Evolutionary conservation across 2,888 invertebrate genomes (phyloP), one percentile per base, ranked within the genome.

Genomic region (Agonopterix arenella): DNA sequence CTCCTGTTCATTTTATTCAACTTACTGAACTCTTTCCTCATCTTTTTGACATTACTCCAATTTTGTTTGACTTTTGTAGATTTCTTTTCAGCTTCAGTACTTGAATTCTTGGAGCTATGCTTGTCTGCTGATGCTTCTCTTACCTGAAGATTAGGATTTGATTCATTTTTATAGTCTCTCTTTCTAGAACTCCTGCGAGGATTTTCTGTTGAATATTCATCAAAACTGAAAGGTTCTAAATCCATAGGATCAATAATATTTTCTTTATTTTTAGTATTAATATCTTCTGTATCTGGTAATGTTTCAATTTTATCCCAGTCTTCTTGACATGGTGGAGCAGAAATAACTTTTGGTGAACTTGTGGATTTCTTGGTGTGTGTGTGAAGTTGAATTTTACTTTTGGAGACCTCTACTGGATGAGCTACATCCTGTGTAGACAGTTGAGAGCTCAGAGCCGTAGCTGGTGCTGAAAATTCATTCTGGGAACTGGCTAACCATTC

Each of bases 271-370:
- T 62, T 66, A 10, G 44, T 2, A n/a, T 48, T 55, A 59, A 56
- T 54, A 44, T 66, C 65, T 56, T 80, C 78, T 51, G 65, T 57
- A 48, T 80, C 79, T 45, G 77, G 71, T 52, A 85, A 58, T 49
- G 56, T 56, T 66, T 88, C 86, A 59, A 89, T 88, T 67, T 81
- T 83, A 54, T 88, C 85, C 85, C 83, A 86, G 62, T 85, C 84
- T 62, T 79, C 76, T 69, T 86, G 84, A 49, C 72, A 61, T 54
- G 64, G 62, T 52, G 68, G 64, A 3, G 68, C 58, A 67, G 66
- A 62, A 46, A 73, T 54, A 45, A 73, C 59, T 61, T 75, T 75
- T 45, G 58, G 51, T 42, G 73, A 66, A 51, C 56, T 70, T 43
- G 42, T 53, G 51, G 53, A 3, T 53, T 71, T 78, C 52, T 68